phyloP scores from a whole-genome alignment of 2,888 invertebrate genomes.

The Trypoxylon attenuatum region DNA sequence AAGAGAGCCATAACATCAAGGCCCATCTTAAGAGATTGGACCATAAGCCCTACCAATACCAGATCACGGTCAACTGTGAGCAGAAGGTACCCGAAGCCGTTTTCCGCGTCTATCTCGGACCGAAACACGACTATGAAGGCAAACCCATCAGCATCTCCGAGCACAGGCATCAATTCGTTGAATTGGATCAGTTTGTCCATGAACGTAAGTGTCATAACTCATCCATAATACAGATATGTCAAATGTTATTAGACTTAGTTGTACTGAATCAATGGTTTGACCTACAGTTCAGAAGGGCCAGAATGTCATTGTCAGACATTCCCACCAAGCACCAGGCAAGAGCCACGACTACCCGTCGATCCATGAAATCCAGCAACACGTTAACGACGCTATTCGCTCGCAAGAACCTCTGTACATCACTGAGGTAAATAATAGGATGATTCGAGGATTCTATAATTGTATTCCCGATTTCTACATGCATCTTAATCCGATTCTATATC shows the following conservation, averaged over 20 bases:
- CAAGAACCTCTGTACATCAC: constrained; percentile 70
- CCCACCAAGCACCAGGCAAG: constrained; percentile 76
- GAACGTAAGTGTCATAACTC: constrained; percentile 75
- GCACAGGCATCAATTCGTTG: constrained; percentile 80
- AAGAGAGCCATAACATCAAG: constrained; percentile 69
- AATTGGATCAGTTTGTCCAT: constrained; percentile 77
- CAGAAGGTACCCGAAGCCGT: constrained; percentile 78
- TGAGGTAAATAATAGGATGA: too few relatives aligned
- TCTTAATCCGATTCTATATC: neutral
- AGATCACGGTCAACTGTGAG: constrained; percentile 79
- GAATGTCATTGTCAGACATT: constrained; percentile 82
- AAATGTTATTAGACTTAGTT: too few relatives aligned
- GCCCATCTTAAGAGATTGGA: constrained; percentile 83
- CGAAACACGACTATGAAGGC: constrained; percentile 80
- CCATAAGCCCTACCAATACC: constrained; percentile 81
- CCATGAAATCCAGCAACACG: constrained; percentile 79
- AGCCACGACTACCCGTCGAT: constrained; percentile 77
- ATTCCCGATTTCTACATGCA: too few relatives aligned
- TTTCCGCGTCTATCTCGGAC: constrained; percentile 82
- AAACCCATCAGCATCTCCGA: constrained; percentile 77
- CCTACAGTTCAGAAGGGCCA: constrained; percentile 78
- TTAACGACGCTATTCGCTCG: constrained; percentile 76
- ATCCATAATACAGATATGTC: too few relatives aligned
- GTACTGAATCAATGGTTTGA: neutral
- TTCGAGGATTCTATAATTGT: too few relatives aligned